Base-by-base conservation (phyloP, 2,113 vertebrate genomes). In the Grallaria varia region DNA sequence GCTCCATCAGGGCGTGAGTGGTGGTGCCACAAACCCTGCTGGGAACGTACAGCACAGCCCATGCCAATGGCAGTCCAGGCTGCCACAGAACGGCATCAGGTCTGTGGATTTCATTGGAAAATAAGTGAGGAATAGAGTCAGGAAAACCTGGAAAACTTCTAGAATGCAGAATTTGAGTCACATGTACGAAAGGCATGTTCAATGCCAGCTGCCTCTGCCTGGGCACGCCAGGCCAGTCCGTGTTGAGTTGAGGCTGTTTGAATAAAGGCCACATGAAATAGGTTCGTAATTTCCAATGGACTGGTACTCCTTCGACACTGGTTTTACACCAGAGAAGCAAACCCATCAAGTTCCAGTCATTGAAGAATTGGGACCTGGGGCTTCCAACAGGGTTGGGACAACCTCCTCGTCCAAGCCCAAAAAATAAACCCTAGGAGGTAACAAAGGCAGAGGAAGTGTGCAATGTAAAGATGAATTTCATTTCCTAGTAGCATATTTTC, bases 1-100 rank as follows among this genome's bases (percentile, higher is more conserved):
- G n/a, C n/a, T n/a, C n/a, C n/a, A n/a, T n/a, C n/a, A n/a, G n/a
- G n/a, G n/a, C n/a, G n/a, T n/a, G n/a, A n/a, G n/a, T 42, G 33
- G 2, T 7, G 60, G 25, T 18, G 33, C 62, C 52, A 40, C 42
- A 7, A 1, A 4, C 7, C 1, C 4, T 10, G 37, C 3, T 0
- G 18, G 44, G 69, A 49, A 37, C 4, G 30, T 0, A 3, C 11
- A 39, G 19, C 0, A 2, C 25, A 40, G 53, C 33, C 9, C 15
- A 1, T 1, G 23, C 25, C 49, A 33, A 15, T 7, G 17, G 17
- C 14, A 6, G 11, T 2, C 7, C 7, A 37, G 24, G 24, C 33
- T 89, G 69, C 37, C 69, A 42, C 47, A 14, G 63, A 78, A 45
- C 2, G 2, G 6, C 44, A 55, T 3, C 15, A 15, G 0, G 12